Percentiles rank a stretch among this genome's conserved stretches.
phyloP scores from a whole-genome alignment of 2,113 vertebrate genomes.

The Prionailurus bengalensis region DNA sequence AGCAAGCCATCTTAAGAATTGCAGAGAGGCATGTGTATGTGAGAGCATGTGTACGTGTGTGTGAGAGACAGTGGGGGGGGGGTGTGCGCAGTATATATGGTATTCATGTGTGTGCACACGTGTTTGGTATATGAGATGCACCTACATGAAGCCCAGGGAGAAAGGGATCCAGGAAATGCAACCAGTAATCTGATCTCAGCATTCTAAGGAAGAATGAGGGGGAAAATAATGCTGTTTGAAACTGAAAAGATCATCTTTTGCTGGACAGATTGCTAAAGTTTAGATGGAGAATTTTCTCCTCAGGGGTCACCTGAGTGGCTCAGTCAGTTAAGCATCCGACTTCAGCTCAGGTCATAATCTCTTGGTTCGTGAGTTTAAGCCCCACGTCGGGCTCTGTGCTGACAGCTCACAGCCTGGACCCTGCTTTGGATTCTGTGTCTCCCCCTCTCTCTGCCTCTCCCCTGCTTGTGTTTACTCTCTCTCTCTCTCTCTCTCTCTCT shows the following conservation, averaged over 20 bases:
- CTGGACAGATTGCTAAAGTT: neutral
- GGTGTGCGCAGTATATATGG: neutral
- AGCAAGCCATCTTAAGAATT: neutral
- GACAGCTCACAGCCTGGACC: no score
- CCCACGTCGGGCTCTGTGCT: no score
- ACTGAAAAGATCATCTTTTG: slow-evolving; percentile 24
- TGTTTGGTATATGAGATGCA: neutral
- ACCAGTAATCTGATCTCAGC: neutral
- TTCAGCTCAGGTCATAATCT: no score
- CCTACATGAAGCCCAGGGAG: neutral
- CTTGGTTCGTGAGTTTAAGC: no score
- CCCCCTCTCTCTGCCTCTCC: no score
- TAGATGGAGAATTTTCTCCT: slow-evolving; percentile 25
- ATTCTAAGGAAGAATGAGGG: neutral
- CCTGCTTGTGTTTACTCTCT: no score
- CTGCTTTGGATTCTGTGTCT: no score
- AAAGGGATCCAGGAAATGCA: neutral
- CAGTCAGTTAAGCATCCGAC: no score
- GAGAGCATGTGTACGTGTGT: neutral
- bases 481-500: no score
- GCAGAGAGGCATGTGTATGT: no score
- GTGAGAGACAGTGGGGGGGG: neutral
- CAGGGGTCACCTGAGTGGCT: no score
- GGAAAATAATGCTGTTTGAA: neutral
- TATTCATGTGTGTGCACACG: no score